Conservation (phyloP, 2,888 invertebrate species). For the Spodoptera exigua region DNA sequence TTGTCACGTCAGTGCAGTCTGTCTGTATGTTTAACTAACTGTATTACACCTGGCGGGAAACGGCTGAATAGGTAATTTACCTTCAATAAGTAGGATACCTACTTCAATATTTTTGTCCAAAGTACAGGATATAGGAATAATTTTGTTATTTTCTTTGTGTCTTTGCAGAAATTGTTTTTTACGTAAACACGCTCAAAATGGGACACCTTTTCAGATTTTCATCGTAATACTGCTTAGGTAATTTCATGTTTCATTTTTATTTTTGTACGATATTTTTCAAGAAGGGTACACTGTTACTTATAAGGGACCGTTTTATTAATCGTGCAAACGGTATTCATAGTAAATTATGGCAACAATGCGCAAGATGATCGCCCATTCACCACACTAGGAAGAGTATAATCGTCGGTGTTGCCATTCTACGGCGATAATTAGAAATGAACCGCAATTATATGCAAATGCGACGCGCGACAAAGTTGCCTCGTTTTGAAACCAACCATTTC, state of each 20-base stretch:
- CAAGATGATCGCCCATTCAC: slow-evolving; percentile 46
- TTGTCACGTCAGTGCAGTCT: slow-evolving; percentile 68
- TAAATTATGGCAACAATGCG: slow-evolving; percentile 35
- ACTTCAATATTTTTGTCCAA: too few relatives aligned
- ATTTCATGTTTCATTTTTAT: too few relatives aligned
- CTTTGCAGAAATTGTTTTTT: too few relatives aligned
- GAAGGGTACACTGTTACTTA: neutral
- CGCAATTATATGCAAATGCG: slow-evolving; percentile 87
- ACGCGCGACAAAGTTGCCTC: slow-evolving; percentile 72
- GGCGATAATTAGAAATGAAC: slow-evolving; percentile 79
- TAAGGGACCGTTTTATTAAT: slow-evolving; percentile 1
- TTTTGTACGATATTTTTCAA: neutral
- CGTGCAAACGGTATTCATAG: slow-evolving; percentile 2
- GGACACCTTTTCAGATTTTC: too few relatives aligned
- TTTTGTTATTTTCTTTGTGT: too few relatives aligned
- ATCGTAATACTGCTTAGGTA: too few relatives aligned
- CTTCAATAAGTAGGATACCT: slow-evolving; percentile 1
- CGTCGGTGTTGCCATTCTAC: slow-evolving; percentile 48
- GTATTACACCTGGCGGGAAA: slow-evolving; percentile 11
- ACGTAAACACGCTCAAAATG: too few relatives aligned
- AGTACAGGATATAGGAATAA: too few relatives aligned
- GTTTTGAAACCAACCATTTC: slow-evolving; percentile 81
- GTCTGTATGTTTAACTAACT: slow-evolving; percentile 36
- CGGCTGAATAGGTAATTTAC: slow-evolving; percentile 15
- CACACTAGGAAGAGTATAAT: slow-evolving; percentile 59